Conservation (phyloP, 2,888 invertebrate species). For the Amphipyra tragopoginis region DNA sequence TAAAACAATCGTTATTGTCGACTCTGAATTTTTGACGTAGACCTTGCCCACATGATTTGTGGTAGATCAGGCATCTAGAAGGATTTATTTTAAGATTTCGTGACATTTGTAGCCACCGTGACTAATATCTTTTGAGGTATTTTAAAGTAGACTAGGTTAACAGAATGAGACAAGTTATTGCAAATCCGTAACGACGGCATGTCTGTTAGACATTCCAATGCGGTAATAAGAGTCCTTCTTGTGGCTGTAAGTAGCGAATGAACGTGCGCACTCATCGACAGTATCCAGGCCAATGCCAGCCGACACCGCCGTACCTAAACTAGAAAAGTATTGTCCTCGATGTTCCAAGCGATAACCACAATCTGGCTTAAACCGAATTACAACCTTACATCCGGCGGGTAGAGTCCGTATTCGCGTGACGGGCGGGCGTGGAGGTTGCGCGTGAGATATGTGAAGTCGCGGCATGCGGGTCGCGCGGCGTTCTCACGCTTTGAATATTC, state of each 20-base stretch:
- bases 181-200: constrained; percentile 50
- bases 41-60: constrained; percentile 75
- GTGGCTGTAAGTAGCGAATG: constrained; percentile 65
- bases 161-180: constrained; percentile 50
- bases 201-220: constrained; percentile 61
- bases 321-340: constrained; percentile 90
- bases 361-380: constrained; percentile 63
- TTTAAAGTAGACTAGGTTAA: constrained; percentile 48
- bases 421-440: constrained; percentile 80
- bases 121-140: constrained; percentile 23
- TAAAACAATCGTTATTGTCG: constrained; percentile 78
- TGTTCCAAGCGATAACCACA: constrained; percentile 87
- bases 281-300: constrained; percentile 89
- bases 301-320: constrained; percentile 85
- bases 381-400: constrained; percentile 67
- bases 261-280: constrained; percentile 86
- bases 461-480: constrained; percentile 89
- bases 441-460: constrained; percentile 90
- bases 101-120: constrained; percentile 27
- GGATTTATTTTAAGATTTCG: constrained; percentile 39
- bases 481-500: constrained; percentile 90
- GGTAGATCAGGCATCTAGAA: constrained; percentile 73
- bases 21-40: constrained; percentile 67
- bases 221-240: constrained; percentile 53
- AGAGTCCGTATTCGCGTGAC: constrained; percentile 72